Base-by-base conservation (phyloP, 2,888 invertebrate species). In the Leptothorax acervorum region DNA sequence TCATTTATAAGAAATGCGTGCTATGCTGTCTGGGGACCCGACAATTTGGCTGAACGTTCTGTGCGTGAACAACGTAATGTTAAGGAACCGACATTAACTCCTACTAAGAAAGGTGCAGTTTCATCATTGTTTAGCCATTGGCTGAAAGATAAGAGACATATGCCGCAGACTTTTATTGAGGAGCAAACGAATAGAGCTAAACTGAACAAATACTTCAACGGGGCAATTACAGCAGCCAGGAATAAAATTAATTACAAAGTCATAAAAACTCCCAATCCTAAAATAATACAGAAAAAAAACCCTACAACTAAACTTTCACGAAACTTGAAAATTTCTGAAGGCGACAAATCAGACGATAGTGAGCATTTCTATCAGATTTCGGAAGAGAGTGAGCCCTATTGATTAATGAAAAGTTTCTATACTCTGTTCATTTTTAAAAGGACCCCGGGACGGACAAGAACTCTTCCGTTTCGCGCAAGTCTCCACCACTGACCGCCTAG, bases 1-100 rank as follows among this genome's bases (percentile, higher is more conserved):
- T 53, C n/a, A 53, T 53, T 53, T 6, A 53, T 53, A 53, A 53
- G 6, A 53, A 53, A 8, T 53, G n/a, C 53, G 6, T 53, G 53
- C 53, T 53, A 53, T 53, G n/a, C 53, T 53, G 8, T 53, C 89
- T 83, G 5, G 83, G 55, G 23, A 53, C 53, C 53, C 53, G 53
- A 53, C 8, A 53, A 53, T 8, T 8, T 53, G 53, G 53, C 53
- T 53, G 53, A 53, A 53, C n/a, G 53, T 53, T 53, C 53, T 53
- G 53, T 53, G 53, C 53, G 53, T 53, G 53, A 53, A 53, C 53
- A 53, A 53, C 53, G 53, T 53, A 53, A 53, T 53, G n/a, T 53
- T 53, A 53, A 53, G 53, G 53, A 53, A 53, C 8, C n/a, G 53
- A 5, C n/a, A 8, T 53, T 53, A 53, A 53, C 53, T 53, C 53